Conservation (phyloP, 2,113 vertebrate genomes). For the Azemiops feae region DNA sequence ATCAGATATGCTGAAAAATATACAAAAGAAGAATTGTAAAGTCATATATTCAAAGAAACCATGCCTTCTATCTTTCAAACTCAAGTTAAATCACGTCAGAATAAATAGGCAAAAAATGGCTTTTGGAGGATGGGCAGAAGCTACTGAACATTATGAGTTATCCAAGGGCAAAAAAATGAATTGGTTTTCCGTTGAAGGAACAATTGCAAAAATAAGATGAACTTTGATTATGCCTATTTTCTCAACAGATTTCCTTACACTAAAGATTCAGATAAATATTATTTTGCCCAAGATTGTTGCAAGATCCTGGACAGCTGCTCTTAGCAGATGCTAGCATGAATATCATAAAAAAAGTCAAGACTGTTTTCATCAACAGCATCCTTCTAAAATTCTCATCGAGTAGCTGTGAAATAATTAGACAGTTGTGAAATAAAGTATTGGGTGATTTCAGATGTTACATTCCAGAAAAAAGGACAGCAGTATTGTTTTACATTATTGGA, state of each 20-base stretch:
- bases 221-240: not conserved
- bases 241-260: not conserved
- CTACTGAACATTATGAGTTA: not conserved
- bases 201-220: not conserved
- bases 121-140: not conserved
- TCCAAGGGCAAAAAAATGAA: not conserved
- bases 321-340: not conserved
- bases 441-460: not conserved
- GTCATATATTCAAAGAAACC: not conserved
- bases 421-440: not conserved
- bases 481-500: slow-evolving; percentile 27
- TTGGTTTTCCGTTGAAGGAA: not conserved
- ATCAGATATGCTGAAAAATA: not conserved
- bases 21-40: not conserved
- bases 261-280: not conserved
- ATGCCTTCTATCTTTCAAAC: not conserved
- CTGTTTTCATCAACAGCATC: not conserved
- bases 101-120: not conserved
- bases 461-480: not conserved
- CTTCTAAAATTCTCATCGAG: not conserved
- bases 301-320: not conserved
- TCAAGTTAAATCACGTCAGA: not conserved
- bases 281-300: not conserved
- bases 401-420: not conserved
- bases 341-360: not conserved